A percentile compares a stretch with the other conserved stretches of the same genome.
These are phyloP conservation scores for Sisyra nigra DNA, from an alignment of 2,888 invertebrate genomes.

Conservation along the genomic window DNA sequence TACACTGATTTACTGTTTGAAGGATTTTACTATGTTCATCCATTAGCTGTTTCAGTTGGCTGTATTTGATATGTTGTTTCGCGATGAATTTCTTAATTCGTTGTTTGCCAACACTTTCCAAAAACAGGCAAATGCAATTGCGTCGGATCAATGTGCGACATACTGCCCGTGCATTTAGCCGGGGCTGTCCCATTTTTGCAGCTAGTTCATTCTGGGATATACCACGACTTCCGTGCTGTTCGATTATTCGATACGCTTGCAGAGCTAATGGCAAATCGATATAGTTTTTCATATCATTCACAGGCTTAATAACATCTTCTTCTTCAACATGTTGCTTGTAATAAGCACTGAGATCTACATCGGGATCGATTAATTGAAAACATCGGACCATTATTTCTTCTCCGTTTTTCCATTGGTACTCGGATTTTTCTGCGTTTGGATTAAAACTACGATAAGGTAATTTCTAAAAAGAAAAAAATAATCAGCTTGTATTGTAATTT, in stretches of 20 bases:
- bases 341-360: slow-evolving; percentile 33
- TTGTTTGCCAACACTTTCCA: slow-evolving; percentile 37
- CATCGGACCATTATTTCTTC: slow-evolving; percentile 33
- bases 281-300: slow-evolving; percentile 14
- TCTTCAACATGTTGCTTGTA: slow-evolving; percentile 29
- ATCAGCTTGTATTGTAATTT: no score
- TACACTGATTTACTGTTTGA: no score
- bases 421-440: slow-evolving; percentile 33
- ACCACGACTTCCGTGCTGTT: slow-evolving; percentile 32
- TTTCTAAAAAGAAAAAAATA: slow-evolving; percentile 19
- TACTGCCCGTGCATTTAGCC: slow-evolving; percentile 29
- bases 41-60: neutral
- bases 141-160: slow-evolving; percentile 27
- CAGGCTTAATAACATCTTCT: slow-evolving; percentile 23
- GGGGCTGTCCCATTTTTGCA: slow-evolving; percentile 25
- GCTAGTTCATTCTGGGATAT: slow-evolving; percentile 29
- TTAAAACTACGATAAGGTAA: slow-evolving; percentile 37
- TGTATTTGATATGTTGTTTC: neutral
- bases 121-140: slow-evolving; percentile 29
- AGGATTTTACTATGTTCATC: neutral
- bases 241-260: slow-evolving; percentile 34
- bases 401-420: slow-evolving; percentile 33
- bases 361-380: slow-evolving; percentile 38
- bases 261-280: slow-evolving; percentile 22
- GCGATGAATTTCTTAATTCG: slow-evolving; percentile 23